Percentiles rank a stretch among this genome's conserved stretches.
These are phyloP conservation scores for Dasypolia templi DNA, from an alignment of 2,888 invertebrate genomes.

Conservation along the genomic window DNA sequence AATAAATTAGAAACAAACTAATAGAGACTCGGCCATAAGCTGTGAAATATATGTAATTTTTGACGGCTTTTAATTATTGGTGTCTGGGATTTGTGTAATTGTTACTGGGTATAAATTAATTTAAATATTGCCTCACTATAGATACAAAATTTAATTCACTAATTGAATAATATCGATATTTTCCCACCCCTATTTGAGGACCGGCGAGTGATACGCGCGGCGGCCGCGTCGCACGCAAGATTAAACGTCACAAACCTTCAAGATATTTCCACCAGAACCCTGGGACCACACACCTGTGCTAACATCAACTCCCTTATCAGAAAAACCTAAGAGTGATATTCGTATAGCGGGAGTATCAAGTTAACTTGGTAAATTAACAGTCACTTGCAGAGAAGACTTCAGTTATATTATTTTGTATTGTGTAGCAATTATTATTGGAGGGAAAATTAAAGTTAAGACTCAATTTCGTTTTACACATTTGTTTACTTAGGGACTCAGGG, in stretches of 20 bases:
- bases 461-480: conserved; percentile 57
- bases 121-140: neutral
- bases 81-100: neutral
- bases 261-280: conserved; percentile 77
- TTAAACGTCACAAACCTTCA: conserved; percentile 90
- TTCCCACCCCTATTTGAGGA: conserved; percentile 74
- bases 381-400: conserved; percentile 81
- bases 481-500: conserved; percentile 28
- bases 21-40: neutral
- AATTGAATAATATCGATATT: conserved; percentile 51
- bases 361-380: conserved; percentile 72
- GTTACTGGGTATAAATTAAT: neutral
- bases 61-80: neutral
- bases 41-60: neutral
- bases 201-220: conserved; percentile 88
- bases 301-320: conserved; percentile 63
- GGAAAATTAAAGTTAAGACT: conserved; percentile 66
- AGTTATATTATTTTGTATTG: conserved; percentile 72
- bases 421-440: conserved; percentile 75
- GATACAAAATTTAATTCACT: neutral
- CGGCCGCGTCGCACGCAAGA: conserved; percentile 88
- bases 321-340: conserved; percentile 67
- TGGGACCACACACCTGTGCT: conserved; percentile 69
- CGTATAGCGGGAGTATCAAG: neutral
- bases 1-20: neutral